Conservation (phyloP, 2,888 invertebrate genomes). For the Drosophila lutescens region DNA sequence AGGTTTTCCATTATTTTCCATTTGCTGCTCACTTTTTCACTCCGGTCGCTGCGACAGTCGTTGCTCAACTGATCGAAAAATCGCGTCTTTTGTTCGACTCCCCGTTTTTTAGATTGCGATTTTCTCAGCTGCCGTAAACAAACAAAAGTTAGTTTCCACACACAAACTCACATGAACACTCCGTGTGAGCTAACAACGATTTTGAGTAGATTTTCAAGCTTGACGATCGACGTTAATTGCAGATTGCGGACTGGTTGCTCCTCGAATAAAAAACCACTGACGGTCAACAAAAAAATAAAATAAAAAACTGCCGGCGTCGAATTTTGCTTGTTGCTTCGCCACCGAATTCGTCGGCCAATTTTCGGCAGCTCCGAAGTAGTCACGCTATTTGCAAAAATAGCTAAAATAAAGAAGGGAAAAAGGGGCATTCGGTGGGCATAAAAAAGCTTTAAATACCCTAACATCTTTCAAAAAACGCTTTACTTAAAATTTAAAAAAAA, state of each 20-base stretch:
- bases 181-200: slow-evolving; percentile 12
- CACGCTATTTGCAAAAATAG: slow-evolving; percentile 45
- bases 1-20: slow-evolving; percentile 21
- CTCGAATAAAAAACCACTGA: not conserved
- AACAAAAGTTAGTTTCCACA: slow-evolving; percentile 11
- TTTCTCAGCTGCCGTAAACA: slow-evolving; percentile 39
- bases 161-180: slow-evolving; percentile 3
- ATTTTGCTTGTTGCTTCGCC: slow-evolving; percentile 12
- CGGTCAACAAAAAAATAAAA: not conserved
- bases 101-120: slow-evolving; percentile 31
- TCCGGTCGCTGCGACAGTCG: slow-evolving; percentile 35
- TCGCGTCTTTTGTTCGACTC: slow-evolving; percentile 10
- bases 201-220: slow-evolving; percentile 15
- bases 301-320: slow-evolving; percentile 9
- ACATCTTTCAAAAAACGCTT: too few relatives aligned
- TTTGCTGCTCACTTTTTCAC: slow-evolving; percentile 18
- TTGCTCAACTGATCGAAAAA: slow-evolving; percentile 52
- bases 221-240: slow-evolving; percentile 24
- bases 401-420: slow-evolving; percentile 6
- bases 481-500: too few relatives aligned
- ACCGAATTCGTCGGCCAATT: slow-evolving; percentile 7
- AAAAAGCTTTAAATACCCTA: slow-evolving; percentile 6
- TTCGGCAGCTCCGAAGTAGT: slow-evolving; percentile 35
- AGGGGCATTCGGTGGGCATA: not conserved
- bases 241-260: slow-evolving; percentile 19